These are phyloP conservation scores for Heteromormyrus szaboi DNA, from an alignment of 2,797 vertebrate genomes.

Conservation along the genomic window DNA sequence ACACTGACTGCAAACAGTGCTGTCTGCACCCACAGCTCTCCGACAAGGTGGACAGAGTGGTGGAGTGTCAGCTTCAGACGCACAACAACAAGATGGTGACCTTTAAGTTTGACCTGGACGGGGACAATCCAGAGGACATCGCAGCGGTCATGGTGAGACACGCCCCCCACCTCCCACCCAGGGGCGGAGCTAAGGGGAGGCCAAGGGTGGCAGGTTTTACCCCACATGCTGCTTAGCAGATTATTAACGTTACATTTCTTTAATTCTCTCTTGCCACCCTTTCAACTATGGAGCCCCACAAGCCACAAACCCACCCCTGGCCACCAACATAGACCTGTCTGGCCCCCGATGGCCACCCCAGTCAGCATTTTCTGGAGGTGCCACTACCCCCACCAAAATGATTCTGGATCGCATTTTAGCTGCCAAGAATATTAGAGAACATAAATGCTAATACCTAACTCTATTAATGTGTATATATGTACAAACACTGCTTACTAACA, in stretches of 20 bases:
- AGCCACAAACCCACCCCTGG: not conserved
- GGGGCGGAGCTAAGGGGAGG: not conserved
- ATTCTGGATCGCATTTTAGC: not conserved
- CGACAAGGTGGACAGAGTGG: constrained; percentile 87
- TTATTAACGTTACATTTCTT: not conserved
- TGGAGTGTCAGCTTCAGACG: constrained; percentile 96
- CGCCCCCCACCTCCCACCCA: not conserved
- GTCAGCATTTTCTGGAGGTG: not conserved
- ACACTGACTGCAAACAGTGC: not conserved
- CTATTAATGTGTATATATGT: not conserved
- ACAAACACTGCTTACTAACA: not conserved
- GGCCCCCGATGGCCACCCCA: not conserved
- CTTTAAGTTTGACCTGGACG: constrained; percentile 94
- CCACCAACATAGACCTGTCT: not conserved
- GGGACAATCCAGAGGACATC: constrained; percentile 93
- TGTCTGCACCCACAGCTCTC: constrained; percentile 70
- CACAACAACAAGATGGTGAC: constrained; percentile 99
- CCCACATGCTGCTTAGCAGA: not conserved
- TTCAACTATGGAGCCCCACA: not conserved
- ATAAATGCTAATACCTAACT: not conserved
- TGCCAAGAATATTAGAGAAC: not conserved
- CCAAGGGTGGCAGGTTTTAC: not conserved
- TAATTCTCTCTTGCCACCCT: not conserved
- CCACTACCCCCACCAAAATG: not conserved
- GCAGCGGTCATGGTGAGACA: constrained; percentile 84